A percentile compares a stretch with the other conserved stretches of the same genome.
Evolutionary conservation across 1,140 invertebrate species (phyloP).

Genomic region (Papilio glaucus): DNA sequence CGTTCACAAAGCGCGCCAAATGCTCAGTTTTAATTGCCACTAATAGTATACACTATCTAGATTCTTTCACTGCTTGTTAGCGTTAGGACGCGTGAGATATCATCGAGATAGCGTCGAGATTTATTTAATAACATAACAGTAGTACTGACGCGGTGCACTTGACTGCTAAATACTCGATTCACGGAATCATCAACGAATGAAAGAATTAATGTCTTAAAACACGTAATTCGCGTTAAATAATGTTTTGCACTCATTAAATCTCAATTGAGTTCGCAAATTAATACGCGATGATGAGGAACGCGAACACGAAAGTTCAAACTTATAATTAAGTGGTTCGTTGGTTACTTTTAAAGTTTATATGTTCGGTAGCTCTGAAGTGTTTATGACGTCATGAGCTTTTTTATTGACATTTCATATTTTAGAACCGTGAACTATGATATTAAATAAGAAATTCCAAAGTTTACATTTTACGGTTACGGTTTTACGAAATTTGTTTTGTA

Average conservation of each 20-base stretch:
- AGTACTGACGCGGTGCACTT: slow-evolving; percentile 38
- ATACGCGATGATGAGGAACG: too few species aligned
- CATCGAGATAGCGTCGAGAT: slow-evolving; percentile 59
- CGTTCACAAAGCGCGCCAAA: slow-evolving; percentile 61
- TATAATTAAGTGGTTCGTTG: neutral
- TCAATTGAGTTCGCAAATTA: neutral
- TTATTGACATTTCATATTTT: too few species aligned
- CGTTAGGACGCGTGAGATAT: slow-evolving; percentile 51
- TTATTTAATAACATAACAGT: slow-evolving; percentile 67
- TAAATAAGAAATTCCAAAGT: too few species aligned
- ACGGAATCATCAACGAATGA: neutral
- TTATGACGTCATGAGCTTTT: neutral
- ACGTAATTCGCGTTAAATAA: slow-evolving; percentile 17
- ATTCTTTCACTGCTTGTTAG: slow-evolving; percentile 70
- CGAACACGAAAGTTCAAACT: neutral
- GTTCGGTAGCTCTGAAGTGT: too few species aligned
- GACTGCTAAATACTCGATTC: slow-evolving; percentile 28
- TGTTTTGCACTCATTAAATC: slow-evolving; percentile 15
- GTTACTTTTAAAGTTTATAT: neutral
- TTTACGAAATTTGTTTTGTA: too few species aligned
- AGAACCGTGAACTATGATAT: too few species aligned
- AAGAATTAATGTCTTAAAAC: slow-evolving; percentile 5
- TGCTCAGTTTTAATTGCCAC: slow-evolving; percentile 63
- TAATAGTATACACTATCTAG: slow-evolving; percentile 70
- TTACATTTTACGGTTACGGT: too few species aligned